Percentiles rank a stretch among this genome's conserved stretches.
Evolutionary conservation across 1,140 invertebrate species (phyloP).

Genomic region (Chionoecetes opilio): DNA sequence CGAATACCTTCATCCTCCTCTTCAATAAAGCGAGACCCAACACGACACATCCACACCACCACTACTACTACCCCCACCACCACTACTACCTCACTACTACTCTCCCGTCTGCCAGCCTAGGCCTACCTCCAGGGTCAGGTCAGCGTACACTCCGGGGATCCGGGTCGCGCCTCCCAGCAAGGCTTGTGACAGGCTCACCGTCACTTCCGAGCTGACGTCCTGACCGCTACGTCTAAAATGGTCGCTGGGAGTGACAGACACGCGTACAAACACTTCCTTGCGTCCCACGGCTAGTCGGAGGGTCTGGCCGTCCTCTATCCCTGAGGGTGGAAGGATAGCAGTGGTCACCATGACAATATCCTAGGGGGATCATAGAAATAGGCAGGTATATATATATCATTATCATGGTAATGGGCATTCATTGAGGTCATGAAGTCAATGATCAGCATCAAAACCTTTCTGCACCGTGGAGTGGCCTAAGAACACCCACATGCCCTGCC

Average conservation of each 20-base stretch:
- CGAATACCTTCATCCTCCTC: too few relatives aligned
- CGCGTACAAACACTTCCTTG: conserved; percentile 96
- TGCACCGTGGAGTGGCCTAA: too few relatives aligned
- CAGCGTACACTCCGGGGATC: conserved; percentile 97
- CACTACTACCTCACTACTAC: neutral
- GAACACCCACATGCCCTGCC: too few relatives aligned
- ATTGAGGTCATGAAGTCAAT: too few relatives aligned
- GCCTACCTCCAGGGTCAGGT: conserved; percentile 83
- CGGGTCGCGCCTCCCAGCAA: conserved; percentile 95
- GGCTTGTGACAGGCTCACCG: conserved; percentile 95
- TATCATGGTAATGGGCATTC: too few relatives aligned
- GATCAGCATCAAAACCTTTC: too few relatives aligned
- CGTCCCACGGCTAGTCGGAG: conserved; percentile 95
- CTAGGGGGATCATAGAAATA: too few relatives aligned
- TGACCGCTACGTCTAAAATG: conserved; percentile 96
- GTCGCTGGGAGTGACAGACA: conserved; percentile 94
- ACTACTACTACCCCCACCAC: neutral
- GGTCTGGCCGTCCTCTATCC: conserved; percentile 97
- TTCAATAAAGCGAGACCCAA: too few relatives aligned
- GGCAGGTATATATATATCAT: too few relatives aligned
- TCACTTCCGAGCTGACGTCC: conserved; percentile 96
- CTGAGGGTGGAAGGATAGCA: too few relatives aligned
- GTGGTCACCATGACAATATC: too few relatives aligned
- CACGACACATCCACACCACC: neutral
- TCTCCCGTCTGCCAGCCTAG: too few relatives aligned